Evolutionary conservation across 2,113 vertebrate genomes (phyloP).

Genomic region (Engraulis encrasicolus): DNA sequence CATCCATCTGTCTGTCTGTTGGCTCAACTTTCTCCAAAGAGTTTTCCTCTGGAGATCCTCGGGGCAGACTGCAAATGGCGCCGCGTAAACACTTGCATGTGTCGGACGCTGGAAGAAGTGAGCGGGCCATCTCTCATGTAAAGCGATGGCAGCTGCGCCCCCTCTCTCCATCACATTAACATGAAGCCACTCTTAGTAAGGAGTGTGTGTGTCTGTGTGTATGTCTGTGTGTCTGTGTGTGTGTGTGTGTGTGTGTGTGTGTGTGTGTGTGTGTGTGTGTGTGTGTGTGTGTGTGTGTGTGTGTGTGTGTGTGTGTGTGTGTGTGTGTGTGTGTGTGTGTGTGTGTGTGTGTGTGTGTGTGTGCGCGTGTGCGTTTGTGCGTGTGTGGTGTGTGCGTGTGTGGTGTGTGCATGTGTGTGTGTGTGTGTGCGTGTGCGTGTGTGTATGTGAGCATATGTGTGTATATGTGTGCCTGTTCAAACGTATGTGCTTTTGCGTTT

Average conservation of each 20-base stretch:
- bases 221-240: conserved; percentile 21
- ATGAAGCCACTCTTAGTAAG: background rate
- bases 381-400: too few relatives aligned
- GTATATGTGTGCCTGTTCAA: too few relatives aligned
- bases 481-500: background rate
- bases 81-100: background rate
- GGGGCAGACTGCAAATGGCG: background rate
- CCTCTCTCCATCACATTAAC: background rate
- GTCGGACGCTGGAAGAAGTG: background rate
- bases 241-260: conserved; percentile 32
- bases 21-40: background rate
- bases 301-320: background rate
- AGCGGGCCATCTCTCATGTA: background rate
- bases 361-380: background rate
- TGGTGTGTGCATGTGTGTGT: too few relatives aligned
- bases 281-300: background rate
- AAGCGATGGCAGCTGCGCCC: background rate
- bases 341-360: background rate
- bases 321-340: background rate
- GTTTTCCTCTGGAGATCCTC: background rate
- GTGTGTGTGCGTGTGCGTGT: too few relatives aligned
- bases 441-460: too few relatives aligned
- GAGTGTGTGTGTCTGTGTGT: conserved; percentile 20
- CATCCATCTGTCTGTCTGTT: background rate
- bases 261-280: conserved; percentile 22